phyloP scores from a whole-genome alignment of 2,113 vertebrate species.

The Chionodraco myersi region DNA sequence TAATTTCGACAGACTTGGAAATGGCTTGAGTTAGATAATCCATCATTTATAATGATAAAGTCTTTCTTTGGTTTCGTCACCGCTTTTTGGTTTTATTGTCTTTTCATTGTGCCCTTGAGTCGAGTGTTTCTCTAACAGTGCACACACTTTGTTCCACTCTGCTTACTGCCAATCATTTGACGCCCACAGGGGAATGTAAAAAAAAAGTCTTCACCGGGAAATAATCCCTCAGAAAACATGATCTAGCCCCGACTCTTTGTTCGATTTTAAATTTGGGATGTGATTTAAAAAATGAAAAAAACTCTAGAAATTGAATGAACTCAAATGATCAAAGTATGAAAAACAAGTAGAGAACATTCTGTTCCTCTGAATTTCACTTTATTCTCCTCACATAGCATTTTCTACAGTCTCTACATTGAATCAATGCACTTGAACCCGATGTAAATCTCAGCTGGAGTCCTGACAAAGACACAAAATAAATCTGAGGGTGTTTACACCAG shows the following conservation, averaged over 20 bases:
- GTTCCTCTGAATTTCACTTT: not conserved
- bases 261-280: not conserved
- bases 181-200: slow-evolving; percentile 23
- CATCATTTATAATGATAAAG: slow-evolving; percentile 13
- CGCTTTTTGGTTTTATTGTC: not conserved
- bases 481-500: slow-evolving; percentile 6
- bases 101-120: slow-evolving; percentile 27
- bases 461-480: slow-evolving; percentile 7
- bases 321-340: not conserved
- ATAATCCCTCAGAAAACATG: slow-evolving; percentile 4
- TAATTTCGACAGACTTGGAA: not conserved
- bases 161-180: slow-evolving; percentile 53
- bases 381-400: not conserved
- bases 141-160: slow-evolving; percentile 41
- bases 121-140: slow-evolving; percentile 32
- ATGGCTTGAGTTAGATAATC: slow-evolving; percentile 6
- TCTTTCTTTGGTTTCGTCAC: slow-evolving; percentile 11
- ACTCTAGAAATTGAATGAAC: too few relatives aligned
- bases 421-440: not conserved
- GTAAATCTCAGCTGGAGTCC: slow-evolving; percentile 21
- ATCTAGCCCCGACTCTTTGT: not conserved
- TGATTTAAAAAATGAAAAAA: not conserved
- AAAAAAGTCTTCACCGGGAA: not conserved
- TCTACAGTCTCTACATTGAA: not conserved
- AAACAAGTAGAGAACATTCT: not conserved